A percentile compares a stretch with the other conserved stretches of the same genome.
These are phyloP conservation scores for Sander vitreus DNA, from an alignment of 2,113 vertebrate genomes.

Conservation along the genomic window DNA sequence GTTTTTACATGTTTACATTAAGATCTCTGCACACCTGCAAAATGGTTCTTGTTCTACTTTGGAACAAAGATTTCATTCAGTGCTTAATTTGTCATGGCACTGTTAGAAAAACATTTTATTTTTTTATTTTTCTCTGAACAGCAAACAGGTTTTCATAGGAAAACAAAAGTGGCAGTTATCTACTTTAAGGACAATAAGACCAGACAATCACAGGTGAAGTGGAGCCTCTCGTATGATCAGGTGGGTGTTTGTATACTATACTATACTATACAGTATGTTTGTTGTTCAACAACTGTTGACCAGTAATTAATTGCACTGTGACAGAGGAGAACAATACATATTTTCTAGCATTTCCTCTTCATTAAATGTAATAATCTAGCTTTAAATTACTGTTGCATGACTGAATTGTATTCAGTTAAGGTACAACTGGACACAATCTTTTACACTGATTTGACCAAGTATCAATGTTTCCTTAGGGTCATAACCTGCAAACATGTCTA, in stretches of 20 bases:
- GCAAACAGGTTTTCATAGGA: constrained; percentile 9
- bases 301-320: neutral
- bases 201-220: constrained; percentile 48
- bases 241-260: constrained; percentile 38
- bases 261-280: neutral
- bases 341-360: neutral
- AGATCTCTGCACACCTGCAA: neutral
- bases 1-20: neutral
- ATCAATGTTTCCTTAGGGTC: neutral
- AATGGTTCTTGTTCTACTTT: neutral
- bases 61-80: neutral
- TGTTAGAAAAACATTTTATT: neutral
- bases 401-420: neutral
- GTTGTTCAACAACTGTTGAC: constrained; percentile 29
- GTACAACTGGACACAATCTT: neutral
- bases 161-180: constrained; percentile 41
- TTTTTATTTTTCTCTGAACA: neutral
- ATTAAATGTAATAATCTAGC: neutral
- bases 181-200: constrained; percentile 21
- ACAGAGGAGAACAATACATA: constrained; percentile 1
- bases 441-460: neutral
- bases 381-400: neutral
- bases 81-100: neutral
- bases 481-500: neutral
- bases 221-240: constrained; percentile 42